Percentiles rank a stretch among this genome's conserved stretches.
phyloP scores from a whole-genome alignment of 2,113 vertebrate genomes.

The Lophura nycthemera region DNA sequence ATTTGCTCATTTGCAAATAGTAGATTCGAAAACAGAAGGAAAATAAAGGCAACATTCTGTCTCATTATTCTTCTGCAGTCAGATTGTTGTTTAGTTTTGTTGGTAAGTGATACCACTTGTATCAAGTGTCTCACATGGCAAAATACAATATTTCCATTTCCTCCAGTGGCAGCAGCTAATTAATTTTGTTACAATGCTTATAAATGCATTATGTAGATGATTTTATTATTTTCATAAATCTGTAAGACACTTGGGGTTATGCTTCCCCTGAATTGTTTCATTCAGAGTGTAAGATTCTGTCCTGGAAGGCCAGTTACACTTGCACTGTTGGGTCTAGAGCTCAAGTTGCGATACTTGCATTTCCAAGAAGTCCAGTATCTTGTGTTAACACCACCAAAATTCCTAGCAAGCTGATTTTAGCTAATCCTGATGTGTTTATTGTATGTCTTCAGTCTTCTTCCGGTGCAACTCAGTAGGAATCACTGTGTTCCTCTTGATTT shows the following conservation, averaged over 20 bases:
- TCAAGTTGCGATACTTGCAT: not conserved
- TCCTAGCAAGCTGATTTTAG: not conserved
- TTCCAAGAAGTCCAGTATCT: not conserved
- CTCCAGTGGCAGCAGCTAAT: not conserved
- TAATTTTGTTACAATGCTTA: not conserved
- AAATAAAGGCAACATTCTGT: not conserved
- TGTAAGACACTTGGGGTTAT: not conserved
- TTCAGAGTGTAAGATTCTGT: not conserved
- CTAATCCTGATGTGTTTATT: not conserved
- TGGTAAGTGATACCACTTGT: not conserved
- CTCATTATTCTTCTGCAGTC: not conserved
- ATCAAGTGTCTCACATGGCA: not conserved
- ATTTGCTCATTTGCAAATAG: not conserved
- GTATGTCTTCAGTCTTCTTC: not conserved
- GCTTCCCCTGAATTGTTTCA: not conserved
- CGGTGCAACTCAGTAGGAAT: not conserved
- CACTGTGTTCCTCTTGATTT: not conserved
- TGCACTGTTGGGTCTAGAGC: accelerated
- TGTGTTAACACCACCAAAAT: not conserved
- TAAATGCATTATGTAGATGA: not conserved
- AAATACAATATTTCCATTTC: not conserved
- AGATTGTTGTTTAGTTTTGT: not conserved
- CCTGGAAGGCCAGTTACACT: not conserved
- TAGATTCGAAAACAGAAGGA: not conserved
- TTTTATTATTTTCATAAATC: not conserved